A percentile compares a stretch with the other conserved stretches of the same genome.
Evolutionary conservation across 2,113 vertebrate species (phyloP).

Genomic region (Sorex araneus): DNA sequence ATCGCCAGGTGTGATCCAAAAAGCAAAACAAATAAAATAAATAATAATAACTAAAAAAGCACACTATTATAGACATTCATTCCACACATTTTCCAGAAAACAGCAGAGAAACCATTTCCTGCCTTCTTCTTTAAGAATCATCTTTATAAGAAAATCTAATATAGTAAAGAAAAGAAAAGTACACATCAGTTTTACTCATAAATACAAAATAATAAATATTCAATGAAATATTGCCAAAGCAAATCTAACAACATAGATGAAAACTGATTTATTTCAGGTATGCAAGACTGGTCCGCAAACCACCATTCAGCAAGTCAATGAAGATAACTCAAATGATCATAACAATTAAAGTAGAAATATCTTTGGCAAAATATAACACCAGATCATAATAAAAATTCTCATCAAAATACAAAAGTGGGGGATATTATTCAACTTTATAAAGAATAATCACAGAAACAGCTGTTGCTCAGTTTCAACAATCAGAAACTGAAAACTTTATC

Average conservation of each 20-base stretch:
- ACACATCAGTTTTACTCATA: neutral
- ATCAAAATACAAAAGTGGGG: neutral
- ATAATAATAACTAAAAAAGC: no score
- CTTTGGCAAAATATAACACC: neutral
- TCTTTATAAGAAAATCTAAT: neutral
- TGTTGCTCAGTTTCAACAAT: constrained; percentile 1
- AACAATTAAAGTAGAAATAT: neutral
- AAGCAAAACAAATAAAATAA: no score
- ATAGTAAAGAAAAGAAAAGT: neutral
- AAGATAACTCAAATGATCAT: neutral
- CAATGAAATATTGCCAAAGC: neutral
- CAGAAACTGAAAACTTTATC: constrained; percentile 15
- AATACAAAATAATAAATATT: neutral
- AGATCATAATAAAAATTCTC: neutral
- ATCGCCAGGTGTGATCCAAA: no score
- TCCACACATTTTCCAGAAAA: no score
- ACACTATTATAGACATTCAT: no score
- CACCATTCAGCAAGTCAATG: neutral
- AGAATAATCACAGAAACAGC: neutral
- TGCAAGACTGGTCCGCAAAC: neutral
- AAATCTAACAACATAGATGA: neutral
- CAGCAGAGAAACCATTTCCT: neutral
- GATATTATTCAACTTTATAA: neutral
- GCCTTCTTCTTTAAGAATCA: neutral
- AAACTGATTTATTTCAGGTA: neutral